phyloP scores from a whole-genome alignment of 64 coral and sea anemone species.

The Montipora capricornis region DNA sequence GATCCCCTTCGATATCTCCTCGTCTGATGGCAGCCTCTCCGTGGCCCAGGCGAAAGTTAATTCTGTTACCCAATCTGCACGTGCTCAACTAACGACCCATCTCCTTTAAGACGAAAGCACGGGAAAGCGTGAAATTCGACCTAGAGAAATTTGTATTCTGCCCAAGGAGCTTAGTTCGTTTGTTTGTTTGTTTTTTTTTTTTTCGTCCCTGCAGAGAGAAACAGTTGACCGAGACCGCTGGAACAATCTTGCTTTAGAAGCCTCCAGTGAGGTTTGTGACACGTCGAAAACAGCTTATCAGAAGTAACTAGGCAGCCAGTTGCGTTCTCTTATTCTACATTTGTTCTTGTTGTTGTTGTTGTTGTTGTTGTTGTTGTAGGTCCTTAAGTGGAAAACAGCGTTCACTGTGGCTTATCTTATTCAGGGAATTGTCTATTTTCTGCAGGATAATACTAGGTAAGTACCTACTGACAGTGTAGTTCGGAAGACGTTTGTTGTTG shows the following conservation, averaged over 20 bases:
- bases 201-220: constrained; percentile 22
- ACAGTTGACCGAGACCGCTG: constrained; percentile 76
- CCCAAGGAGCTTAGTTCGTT: too few relatives aligned
- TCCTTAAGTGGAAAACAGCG: constrained; percentile 65
- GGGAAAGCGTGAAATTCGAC: neutral
- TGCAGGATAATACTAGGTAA: constrained; percentile 84
- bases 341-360: neutral
- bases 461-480: neutral
- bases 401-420: constrained; percentile 57
- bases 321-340: neutral
- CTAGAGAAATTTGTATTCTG: too few relatives aligned
- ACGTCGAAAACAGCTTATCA: neutral
- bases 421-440: constrained; percentile 65
- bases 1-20: too few relatives aligned
- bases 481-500: too few relatives aligned
- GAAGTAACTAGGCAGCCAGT: neutral
- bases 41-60: too few relatives aligned
- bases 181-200: neutral
- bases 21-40: too few relatives aligned
- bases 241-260: constrained; percentile 80
- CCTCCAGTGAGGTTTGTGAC: constrained; percentile 71
- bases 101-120: neutral
- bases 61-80: too few relatives aligned
- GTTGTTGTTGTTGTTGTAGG: constrained; percentile 8
- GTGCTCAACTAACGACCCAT: too few relatives aligned